Evolutionary conservation across 2,113 vertebrate genomes (phyloP), one percentile per base, ranked within the genome.

Genomic region (Vidua chalybeata): DNA sequence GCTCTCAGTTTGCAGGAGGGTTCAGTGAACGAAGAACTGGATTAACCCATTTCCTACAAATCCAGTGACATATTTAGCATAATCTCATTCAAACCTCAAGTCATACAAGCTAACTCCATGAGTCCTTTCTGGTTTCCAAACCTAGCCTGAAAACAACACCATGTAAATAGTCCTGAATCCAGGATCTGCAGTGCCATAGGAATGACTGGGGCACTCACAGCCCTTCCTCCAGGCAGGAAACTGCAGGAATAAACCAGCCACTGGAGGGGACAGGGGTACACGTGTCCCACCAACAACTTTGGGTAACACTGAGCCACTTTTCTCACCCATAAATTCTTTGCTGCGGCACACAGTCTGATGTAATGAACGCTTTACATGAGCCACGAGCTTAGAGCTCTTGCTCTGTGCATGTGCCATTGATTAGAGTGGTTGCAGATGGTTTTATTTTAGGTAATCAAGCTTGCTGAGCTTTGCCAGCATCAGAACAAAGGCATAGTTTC

Each of bases 341-440:
- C 90, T 30, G 28, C 33, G 13, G 92, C 92, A 94, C 52, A 85
- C n/a, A 73, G 35, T 56, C 85, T 86, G 93, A 94, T 86, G 68
- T 96, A 97, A 96, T 93, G 93, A 97, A 81, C 79, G 52, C 58
- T 94, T 96, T 80, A 88, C 78, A 68, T 1, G 12, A 96, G 90
- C 82, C 93, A 64, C 30, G n/a, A 87, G 90, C 82, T 74, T 71
- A 71, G 75, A 88, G 92, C 85, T 96, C 89, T 88, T 78, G 91
- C 96, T 87, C 75, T 76, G 21, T 91, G 94, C 96, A 97, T 95
- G 85, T 97, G 96, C 95, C 96, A 96, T 94, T 96, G 94, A 97
- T 96, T 97, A 97, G 85, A 96, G 96, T 63, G 83, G 94, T 63
- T 97, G 93, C 95, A 97, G 95, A 96, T 97, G 94, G 92, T 97